phyloP scores from a whole-genome alignment of 2,797 vertebrate species.

The Bradypodion pumilum region DNA sequence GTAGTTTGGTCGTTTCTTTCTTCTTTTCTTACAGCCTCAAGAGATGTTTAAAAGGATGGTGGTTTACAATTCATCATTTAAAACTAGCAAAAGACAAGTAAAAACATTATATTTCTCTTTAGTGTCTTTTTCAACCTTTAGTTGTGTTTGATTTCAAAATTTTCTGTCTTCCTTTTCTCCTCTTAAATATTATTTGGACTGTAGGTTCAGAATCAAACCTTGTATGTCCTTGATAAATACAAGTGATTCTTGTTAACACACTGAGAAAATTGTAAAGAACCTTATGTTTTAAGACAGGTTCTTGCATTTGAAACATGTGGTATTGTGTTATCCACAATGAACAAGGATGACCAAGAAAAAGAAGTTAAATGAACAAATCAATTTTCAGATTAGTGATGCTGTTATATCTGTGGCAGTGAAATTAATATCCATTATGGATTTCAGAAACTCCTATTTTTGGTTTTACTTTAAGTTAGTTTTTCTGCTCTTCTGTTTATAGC shows the following conservation, averaged over 20 bases:
- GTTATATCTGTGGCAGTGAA: background rate
- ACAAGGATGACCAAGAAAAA: background rate
- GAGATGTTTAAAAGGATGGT: constrained; percentile 99
- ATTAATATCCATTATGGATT: background rate
- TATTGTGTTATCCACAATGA: background rate
- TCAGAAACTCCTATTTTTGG: background rate
- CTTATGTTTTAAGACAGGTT: background rate
- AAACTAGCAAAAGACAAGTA: constrained; percentile 92
- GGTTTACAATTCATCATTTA: constrained; percentile 96
- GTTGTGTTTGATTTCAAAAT: constrained; percentile 25
- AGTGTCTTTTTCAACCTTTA: constrained; percentile 48
- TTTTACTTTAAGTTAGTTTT: background rate
- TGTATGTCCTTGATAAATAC: constrained; percentile 16
- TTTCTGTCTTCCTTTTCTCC: constrained; percentile 37
- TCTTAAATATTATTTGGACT: constrained; percentile 15
- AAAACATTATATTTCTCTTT: constrained; percentile 63
- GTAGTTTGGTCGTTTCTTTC: constrained; percentile 59
- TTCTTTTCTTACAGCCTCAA: constrained; percentile 87
- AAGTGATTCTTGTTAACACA: constrained; percentile 27
- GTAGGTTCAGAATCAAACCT: constrained; percentile 14
- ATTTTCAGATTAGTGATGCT: background rate
- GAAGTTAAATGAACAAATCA: background rate
- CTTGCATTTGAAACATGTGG: background rate
- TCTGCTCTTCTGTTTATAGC: background rate
- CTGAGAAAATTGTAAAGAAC: background rate